Evolutionary conservation across 2,888 invertebrate species (phyloP), one percentile per base, ranked within the genome.

Genomic region (Agrypnus murinus): DNA sequence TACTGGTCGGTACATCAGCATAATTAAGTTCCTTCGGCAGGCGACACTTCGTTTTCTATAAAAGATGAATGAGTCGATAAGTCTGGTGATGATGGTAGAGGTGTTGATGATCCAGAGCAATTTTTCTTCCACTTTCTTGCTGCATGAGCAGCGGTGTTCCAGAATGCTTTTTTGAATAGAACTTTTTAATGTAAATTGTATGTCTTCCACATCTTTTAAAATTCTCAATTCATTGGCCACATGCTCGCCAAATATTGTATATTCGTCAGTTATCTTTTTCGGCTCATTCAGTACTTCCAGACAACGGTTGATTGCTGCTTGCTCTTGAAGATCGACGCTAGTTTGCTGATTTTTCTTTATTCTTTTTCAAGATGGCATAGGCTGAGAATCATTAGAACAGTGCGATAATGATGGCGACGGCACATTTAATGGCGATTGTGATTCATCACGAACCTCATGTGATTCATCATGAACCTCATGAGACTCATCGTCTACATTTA

Each of bases 291-390:
- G 12, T 1, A 48, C 48, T 19, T 2, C 17, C 25, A 48, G 10
- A 8, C 48, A 48, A 19, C 48, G 17, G 19, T 48, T 48, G 17
- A 17, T 48, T 8, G 48, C 48, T 25, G 48, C 48, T 2, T 48
- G 48, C 19, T 48, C 48, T 19, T 48, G 48, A 9, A 15, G 1
- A 19, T 48, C 48, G 9, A 12, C 8, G 48, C 5, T 19, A n/a
- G n/a, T n/a, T n/a, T n/a, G n/a, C n/a, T n/a, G n/a, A n/a, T 48
- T 48, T 48, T n/a, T 17, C 19, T 48, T 48, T 71, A 63, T 60
- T 53, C 67, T 40, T 3, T 7, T n/a, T 40, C 12, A 12, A 40
- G 40, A 40, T 14, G 5, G 12, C 14, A 14, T 12, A 14, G 40
- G 7, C 40, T 40, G 40, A 40, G 12, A 40, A 40, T 40, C 14